phyloP scores from a whole-genome alignment of 2,888 invertebrate genomes.

The Alsophila aescularia region DNA sequence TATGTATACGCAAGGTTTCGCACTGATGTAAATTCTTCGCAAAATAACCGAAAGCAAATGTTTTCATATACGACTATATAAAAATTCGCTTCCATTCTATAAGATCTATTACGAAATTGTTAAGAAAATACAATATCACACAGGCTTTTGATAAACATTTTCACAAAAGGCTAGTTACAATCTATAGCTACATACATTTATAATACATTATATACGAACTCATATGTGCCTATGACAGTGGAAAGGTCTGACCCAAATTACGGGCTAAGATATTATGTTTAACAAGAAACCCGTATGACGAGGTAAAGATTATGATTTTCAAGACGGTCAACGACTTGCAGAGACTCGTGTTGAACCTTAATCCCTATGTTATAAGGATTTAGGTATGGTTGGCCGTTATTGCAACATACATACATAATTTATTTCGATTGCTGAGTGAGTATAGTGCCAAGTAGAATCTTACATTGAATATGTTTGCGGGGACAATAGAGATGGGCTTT shows the following conservation, averaged over 20 bases:
- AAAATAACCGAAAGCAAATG: no score
- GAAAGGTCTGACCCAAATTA: constrained; percentile 42
- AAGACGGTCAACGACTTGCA: neutral
- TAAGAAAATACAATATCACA: neutral
- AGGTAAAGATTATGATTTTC: constrained; percentile 30
- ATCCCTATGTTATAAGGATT: neutral
- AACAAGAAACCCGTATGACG: constrained; percentile 32
- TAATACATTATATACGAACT: constrained; percentile 22
- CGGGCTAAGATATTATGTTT: constrained; percentile 40
- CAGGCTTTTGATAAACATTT: neutral
- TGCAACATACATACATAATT: constrained; percentile 1
- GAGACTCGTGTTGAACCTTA: neutral
- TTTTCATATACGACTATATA: neutral
- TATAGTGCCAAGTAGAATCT: constrained; percentile 9
- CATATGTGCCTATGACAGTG: constrained; percentile 31
- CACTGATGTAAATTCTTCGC: no score
- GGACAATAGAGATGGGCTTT: constrained; percentile 8
- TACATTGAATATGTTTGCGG: constrained; percentile 1
- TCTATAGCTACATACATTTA: neutral
- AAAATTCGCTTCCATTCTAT: neutral
- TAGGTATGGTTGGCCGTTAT: neutral
- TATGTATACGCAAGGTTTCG: no score
- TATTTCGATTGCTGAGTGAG: constrained; percentile 10
- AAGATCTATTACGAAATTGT: neutral
- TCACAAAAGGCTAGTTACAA: neutral